Conservation (phyloP, 2,113 vertebrate species). For the Tragelaphus scriptus region DNA sequence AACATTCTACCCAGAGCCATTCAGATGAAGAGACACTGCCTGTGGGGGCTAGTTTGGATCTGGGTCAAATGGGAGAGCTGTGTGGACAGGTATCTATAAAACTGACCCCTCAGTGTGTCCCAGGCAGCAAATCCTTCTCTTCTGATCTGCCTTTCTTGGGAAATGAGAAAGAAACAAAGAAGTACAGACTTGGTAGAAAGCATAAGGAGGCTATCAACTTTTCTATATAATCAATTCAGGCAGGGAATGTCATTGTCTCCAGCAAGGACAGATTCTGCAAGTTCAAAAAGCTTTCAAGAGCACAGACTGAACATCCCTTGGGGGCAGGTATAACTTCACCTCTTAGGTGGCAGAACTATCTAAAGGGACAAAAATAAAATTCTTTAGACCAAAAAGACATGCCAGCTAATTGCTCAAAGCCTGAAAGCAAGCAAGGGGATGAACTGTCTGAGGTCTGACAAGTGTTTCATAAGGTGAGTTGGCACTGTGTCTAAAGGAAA, state of each 20-base stretch:
- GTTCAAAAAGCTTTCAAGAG: constrained; percentile 15
- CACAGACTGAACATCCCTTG: not conserved
- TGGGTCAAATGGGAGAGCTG: not conserved
- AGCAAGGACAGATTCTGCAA: not conserved
- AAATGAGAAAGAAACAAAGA: not conserved
- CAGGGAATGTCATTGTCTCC: not conserved
- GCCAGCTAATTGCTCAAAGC: not conserved
- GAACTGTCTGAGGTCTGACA: constrained; percentile 12
- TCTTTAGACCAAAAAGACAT: not conserved
- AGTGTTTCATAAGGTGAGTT: not conserved
- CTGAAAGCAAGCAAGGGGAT: not conserved
- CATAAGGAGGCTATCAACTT: not conserved
- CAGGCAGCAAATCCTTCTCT: not conserved
- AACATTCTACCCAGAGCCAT: not conserved
- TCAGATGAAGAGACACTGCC: fast-evolving
- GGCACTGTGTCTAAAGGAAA: constrained; percentile 30
- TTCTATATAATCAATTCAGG: not conserved
- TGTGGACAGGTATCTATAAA: not conserved
- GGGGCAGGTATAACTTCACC: not conserved
- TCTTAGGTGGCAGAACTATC: not conserved
- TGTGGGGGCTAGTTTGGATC: fast-evolving
- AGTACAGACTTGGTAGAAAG: not conserved
- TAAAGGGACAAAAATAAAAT: not conserved
- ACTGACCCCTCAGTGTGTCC: not conserved
- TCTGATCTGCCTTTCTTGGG: not conserved